Conservation (phyloP, 2,888 invertebrate genomes). For the Allygus modestus region DNA sequence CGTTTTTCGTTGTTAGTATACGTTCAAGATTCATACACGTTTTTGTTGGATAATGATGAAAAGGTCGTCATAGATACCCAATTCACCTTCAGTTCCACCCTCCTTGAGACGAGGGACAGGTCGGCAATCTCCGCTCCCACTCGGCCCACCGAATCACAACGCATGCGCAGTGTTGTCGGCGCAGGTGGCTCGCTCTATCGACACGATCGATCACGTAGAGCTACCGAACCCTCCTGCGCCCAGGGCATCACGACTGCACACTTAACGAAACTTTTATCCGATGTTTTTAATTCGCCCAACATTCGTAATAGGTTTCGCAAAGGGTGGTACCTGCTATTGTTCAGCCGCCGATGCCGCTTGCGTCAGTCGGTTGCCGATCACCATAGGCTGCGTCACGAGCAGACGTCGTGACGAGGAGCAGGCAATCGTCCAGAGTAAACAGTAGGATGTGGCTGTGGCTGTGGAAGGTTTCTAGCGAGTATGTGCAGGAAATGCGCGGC, state of each 20-base stretch:
- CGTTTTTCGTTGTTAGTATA: too few relatives aligned
- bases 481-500: too few relatives aligned
- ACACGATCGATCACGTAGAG: not conserved
- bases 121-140: not conserved
- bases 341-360: not conserved
- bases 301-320: slow-evolving; percentile 54
- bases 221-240: slow-evolving; percentile 43
- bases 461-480: too few relatives aligned
- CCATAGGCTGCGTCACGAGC: slow-evolving; percentile 11
- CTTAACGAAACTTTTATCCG: slow-evolving; percentile 28
- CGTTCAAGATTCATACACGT: too few relatives aligned
- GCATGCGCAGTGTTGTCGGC: too few relatives aligned
- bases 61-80: too few relatives aligned
- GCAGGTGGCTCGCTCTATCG: slow-evolving; percentile 27
- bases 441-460: not conserved
- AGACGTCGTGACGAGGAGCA: not conserved
- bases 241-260: slow-evolving; percentile 35
- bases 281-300: slow-evolving; percentile 27
- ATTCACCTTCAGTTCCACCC: too few relatives aligned
- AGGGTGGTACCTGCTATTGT: slow-evolving; percentile 49
- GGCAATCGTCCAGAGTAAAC: not conserved
- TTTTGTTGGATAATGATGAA: too few relatives aligned
- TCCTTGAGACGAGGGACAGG: too few relatives aligned
- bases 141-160: not conserved
- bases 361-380: not conserved